Percentiles rank a stretch among this genome's conserved stretches.
phyloP scores from a whole-genome alignment of 2,888 invertebrate genomes.

The Artemia sp. region DNA sequence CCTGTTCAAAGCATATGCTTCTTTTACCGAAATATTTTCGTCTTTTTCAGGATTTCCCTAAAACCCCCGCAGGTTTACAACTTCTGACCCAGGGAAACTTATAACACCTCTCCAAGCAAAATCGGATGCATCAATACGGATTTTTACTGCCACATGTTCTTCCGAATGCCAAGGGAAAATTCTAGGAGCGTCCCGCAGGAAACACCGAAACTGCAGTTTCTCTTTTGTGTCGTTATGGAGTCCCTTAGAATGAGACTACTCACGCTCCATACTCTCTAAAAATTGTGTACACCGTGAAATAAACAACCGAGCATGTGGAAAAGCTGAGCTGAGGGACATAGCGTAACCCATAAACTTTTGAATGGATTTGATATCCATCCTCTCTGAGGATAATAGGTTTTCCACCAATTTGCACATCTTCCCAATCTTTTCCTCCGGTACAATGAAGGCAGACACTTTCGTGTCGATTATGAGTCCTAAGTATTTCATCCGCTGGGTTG shows the following conservation, averaged over 20 bases:
- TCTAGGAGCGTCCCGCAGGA: neutral
- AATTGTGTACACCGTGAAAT: neutral
- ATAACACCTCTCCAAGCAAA: neutral
- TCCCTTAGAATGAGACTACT: neutral
- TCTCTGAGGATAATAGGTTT: neutral
- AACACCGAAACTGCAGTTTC: neutral
- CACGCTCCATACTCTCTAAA: neutral
- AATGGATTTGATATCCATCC: neutral
- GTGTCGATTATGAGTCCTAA: slow-evolving; percentile 2
- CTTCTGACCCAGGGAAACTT: neutral
- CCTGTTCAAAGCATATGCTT: neutral
- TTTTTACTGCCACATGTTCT: neutral
- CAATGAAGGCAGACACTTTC: neutral
- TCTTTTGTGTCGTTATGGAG: neutral
- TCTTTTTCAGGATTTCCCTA: neutral
- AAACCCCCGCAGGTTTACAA: neutral
- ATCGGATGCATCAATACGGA: neutral
- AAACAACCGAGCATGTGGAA: slow-evolving; percentile 1
- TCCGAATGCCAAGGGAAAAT: neutral
- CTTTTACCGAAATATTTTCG: neutral
- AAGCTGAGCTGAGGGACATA: neutral
- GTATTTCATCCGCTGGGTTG: neutral
- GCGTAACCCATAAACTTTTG: neutral
- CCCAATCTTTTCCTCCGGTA: neutral
- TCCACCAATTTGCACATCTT: neutral